Conservation (phyloP, 2,888 invertebrate species). For the Prostheceraeus crozeri region DNA sequence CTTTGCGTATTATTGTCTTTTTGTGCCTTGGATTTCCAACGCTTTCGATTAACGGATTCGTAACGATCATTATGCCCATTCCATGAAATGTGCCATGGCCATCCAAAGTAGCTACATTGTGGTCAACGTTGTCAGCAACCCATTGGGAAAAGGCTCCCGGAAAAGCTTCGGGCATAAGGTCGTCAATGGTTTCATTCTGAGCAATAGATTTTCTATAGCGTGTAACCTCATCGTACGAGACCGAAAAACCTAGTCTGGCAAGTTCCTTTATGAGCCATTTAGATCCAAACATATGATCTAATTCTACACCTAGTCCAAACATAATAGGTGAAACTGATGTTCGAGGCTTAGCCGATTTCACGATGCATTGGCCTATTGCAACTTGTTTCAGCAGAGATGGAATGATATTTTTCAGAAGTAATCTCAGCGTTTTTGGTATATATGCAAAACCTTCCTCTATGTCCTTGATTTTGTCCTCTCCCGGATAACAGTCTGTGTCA, state of each 20-base stretch:
- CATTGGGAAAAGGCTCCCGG: slow-evolving; percentile 13
- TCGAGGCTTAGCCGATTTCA: slow-evolving; percentile 11
- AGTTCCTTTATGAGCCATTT: slow-evolving; percentile 10
- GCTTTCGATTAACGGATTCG: background rate
- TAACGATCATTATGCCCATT: slow-evolving; percentile 2
- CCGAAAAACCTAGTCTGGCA: slow-evolving; percentile 14
- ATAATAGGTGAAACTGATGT: slow-evolving; percentile 8
- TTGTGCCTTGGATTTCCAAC: no score
- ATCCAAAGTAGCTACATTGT: slow-evolving; percentile 22
- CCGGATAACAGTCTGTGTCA: background rate
- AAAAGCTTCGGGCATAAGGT: slow-evolving; percentile 9
- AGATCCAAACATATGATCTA: slow-evolving; percentile 22
- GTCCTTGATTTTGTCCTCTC: background rate
- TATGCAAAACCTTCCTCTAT: background rate
- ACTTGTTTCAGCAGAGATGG: slow-evolving; percentile 10
- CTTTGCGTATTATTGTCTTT: no score
- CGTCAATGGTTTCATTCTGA: slow-evolving; percentile 5
- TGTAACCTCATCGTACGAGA: slow-evolving; percentile 18
- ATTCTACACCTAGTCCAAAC: slow-evolving; percentile 10
- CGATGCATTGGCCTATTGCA: slow-evolving; percentile 13
- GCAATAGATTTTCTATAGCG: slow-evolving; percentile 15
- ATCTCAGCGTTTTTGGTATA: slow-evolving; percentile 7
- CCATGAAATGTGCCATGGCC: slow-evolving; percentile 14
- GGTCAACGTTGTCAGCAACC: slow-evolving; percentile 23
- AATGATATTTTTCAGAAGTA: slow-evolving; percentile 21